These are phyloP conservation scores for Saccostrea echinata DNA, from an alignment of 1,140 invertebrate genomes.

Conservation along the genomic window DNA sequence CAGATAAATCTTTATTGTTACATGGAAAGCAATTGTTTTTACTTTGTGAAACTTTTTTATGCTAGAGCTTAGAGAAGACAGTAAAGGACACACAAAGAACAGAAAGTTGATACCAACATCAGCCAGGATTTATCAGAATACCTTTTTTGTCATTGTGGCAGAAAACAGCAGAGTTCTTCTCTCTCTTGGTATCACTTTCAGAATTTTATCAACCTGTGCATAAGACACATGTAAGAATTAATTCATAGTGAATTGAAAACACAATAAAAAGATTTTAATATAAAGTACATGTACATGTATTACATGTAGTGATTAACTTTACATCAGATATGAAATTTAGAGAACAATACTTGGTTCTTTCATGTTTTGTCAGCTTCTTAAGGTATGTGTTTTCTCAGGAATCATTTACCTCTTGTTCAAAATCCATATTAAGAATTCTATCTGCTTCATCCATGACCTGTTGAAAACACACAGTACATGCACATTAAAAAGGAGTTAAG, in stretches of 20 bases:
- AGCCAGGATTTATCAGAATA: not conserved
- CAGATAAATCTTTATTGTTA: not conserved
- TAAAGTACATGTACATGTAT: not conserved
- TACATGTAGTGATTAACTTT: not conserved
- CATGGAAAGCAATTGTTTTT: not conserved
- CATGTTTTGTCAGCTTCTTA: not conserved
- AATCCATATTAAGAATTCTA: slow-evolving; percentile 99
- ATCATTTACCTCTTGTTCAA: slow-evolving; percentile 93
- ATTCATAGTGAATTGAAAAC: not conserved
- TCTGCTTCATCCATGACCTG: slow-evolving; percentile 85
- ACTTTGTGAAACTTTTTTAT: not conserved
- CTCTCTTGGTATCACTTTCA: slow-evolving; percentile 94
- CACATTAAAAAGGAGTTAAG: not conserved
- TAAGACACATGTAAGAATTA: not conserved
- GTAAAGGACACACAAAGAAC: too few relatives aligned
- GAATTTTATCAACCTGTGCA: slow-evolving; percentile 93
- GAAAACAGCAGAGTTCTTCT: slow-evolving; percentile 95
- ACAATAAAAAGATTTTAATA: not conserved
- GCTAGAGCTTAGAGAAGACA: too few relatives aligned
- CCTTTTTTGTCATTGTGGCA: slow-evolving; percentile 99
- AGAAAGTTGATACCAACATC: too few relatives aligned
- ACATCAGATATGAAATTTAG: not conserved
- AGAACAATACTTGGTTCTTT: too few relatives aligned
- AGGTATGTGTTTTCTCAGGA: slow-evolving; percentile 76
- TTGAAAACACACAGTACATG: slow-evolving; percentile 65